Evolutionary conservation across 2,113 vertebrate species (phyloP), one percentile per base, ranked within the genome.

Genomic region (Australoheros scitulus): DNA sequence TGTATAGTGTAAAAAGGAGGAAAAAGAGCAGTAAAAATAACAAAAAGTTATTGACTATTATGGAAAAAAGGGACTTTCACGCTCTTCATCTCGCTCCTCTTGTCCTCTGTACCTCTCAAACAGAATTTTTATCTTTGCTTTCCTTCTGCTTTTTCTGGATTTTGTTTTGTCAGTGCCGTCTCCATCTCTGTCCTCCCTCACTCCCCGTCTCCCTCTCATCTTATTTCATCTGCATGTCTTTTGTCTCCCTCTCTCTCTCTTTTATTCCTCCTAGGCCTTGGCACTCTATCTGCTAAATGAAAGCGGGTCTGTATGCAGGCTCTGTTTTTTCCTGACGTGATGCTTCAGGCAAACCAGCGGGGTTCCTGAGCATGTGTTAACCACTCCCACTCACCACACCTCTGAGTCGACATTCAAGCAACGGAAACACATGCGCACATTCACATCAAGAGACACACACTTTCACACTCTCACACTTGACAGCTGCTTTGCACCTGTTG

Each of bases 291-390:
- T 91, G 60, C 61, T 50, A 76, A 90, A 87, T 85, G 72, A 89
- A 92, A 87, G 61, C 3, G 3, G 55, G 76, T 82, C 50, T 82
- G 56, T 58, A 47, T 85, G 78, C 75, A 80, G 81, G 14, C 74
- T 79, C 13, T 82, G 64, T 78, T n/a, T 58, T 81, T 81, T 87
- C 64, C 26, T 76, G 60, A 88, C 77, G 74, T 64, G 64, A 83
- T 78, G 89, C 84, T 84, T 82, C 55, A 83, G 87, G 88, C 87
- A 59, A 80, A 76, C 55, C 78, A 70, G 61, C 36, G 22, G 90
- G 82, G 88, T 81, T 92, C 72, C 83, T 82, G 87, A 83, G 85
- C 79, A 83, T 82, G 88, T 93, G 84, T 89, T 86, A 83, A 86
- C 87, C 85, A 80, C 91, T 85, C 85, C 89, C 84, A 79, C 82